Evolutionary conservation across 2,113 vertebrate genomes (phyloP), one percentile per base, ranked within the genome.

Genomic region (Lamprotornis superbus): DNA sequence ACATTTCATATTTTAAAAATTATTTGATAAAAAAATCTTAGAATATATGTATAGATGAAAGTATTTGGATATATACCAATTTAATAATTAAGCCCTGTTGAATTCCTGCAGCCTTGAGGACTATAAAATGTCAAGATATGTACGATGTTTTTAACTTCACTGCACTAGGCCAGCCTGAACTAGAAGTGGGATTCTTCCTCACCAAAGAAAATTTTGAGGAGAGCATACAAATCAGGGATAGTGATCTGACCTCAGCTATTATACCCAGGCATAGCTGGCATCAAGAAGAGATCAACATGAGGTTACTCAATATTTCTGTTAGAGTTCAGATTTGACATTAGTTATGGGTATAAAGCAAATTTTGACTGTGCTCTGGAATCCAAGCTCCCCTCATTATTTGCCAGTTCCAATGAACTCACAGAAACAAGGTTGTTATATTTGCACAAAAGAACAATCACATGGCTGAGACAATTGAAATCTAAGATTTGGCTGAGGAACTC

Each of bases 291-390:
- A 97, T 98, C 95, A 97, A 78, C 50, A 56, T 83, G 28, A 93
- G 57, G 90, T 97, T 96, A 95, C 71, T 93, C 78, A 94, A 80
- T 92, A 90, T 96, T 97, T 97, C 96, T 97, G 92, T 97, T 97
- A 95, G 90, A 97, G 56, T 79, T 98, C 83, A 94, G 73, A 96
- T 94, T 97, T 97, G 39, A 94, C 83, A 95, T 96, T 98, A 95
- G 97, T 97, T 94, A 98, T 70, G 95, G 94, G 37, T 97, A 96
- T 97, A 97, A 96, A 97, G 80, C 79, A 97, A 97, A 96, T 97
- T 95, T 88, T 95, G 82, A 91, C 63, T 80, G 65, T 82, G 37
- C 71, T 96, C 96, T 30, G 92, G 96, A 96, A 97, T 97, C 94
- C 93, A 95, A 75, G 70, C 33, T 42, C 40, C 81, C 47, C 69